Evolutionary conservation across 2,888 invertebrate species (phyloP).

Genomic region (Coenonympha arcania): DNA sequence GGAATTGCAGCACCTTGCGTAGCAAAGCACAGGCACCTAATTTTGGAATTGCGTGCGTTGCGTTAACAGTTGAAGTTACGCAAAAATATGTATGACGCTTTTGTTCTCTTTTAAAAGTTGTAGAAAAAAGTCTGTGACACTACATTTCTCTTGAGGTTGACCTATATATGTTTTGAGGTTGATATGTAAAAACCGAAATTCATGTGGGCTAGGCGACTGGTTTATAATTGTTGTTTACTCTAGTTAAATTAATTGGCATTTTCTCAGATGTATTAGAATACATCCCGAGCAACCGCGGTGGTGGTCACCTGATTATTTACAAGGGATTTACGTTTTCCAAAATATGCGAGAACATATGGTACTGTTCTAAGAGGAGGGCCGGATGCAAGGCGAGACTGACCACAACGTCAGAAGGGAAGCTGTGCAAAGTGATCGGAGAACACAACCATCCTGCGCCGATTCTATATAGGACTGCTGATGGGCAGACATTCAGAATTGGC

Average conservation of each 20-base stretch:
- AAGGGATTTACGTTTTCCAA: constrained; percentile 27
- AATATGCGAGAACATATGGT: constrained; percentile 36
- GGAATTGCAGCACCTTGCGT: no score
- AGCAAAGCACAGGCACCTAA: no score
- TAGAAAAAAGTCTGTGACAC: no score
- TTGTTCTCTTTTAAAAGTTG: no score
- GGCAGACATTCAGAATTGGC: constrained; percentile 24
- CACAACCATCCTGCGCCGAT: constrained; percentile 30
- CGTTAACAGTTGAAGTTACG: no score
- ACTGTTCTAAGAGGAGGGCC: constrained; percentile 35
- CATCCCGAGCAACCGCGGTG: constrained; percentile 15
- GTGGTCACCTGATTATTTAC: constrained; percentile 14
- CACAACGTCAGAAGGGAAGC: constrained; percentile 10
- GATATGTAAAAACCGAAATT: no score
- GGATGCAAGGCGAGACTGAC: constrained; percentile 35
- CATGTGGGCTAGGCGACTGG: constrained; percentile 25
- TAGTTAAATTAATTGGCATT: neutral
- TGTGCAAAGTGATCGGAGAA: constrained; percentile 21
- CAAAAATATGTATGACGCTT: no score
- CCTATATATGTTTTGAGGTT: no score
- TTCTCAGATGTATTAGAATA: constrained; percentile 23
- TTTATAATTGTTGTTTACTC: constrained; percentile 7
- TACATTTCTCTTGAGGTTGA: no score
- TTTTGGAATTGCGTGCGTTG: no score
- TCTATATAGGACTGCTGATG: constrained; percentile 26